These are phyloP conservation scores for Ramphastos sulfuratus DNA, from an alignment of 2,113 vertebrate genomes.

Conservation along the genomic window DNA sequence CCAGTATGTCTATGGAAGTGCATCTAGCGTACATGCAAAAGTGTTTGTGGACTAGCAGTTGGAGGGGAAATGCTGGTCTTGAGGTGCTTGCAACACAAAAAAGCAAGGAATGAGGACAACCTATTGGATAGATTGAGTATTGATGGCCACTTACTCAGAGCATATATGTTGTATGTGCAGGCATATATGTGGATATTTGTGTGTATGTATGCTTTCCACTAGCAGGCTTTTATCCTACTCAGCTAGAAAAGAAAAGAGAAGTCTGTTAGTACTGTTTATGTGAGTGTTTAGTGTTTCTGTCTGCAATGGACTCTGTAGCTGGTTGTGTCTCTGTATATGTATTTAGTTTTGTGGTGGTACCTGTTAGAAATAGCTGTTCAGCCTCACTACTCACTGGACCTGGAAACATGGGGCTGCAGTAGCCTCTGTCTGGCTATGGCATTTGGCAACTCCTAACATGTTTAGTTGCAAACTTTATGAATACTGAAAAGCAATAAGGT, in stretches of 20 bases:
- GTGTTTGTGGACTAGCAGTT: not conserved
- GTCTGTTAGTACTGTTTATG: not conserved
- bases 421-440: not conserved
- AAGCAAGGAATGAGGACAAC: not conserved
- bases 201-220: not conserved
- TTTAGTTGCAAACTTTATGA: not conserved
- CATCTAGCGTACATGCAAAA: not conserved
- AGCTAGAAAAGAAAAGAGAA: not conserved
- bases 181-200: not conserved
- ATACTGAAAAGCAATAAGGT: constrained; percentile 11
- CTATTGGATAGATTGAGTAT: not conserved
- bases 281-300: not conserved
- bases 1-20: not conserved
- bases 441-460: not conserved
- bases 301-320: not conserved
- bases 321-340: not conserved
- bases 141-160: not conserved
- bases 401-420: not conserved
- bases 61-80: not conserved
- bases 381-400: not conserved
- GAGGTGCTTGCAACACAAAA: not conserved
- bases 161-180: not conserved
- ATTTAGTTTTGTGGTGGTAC: not conserved
- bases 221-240: not conserved
- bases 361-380: not conserved